phyloP scores from a whole-genome alignment of 2,113 vertebrate genomes.

The Helogale parvula region DNA sequence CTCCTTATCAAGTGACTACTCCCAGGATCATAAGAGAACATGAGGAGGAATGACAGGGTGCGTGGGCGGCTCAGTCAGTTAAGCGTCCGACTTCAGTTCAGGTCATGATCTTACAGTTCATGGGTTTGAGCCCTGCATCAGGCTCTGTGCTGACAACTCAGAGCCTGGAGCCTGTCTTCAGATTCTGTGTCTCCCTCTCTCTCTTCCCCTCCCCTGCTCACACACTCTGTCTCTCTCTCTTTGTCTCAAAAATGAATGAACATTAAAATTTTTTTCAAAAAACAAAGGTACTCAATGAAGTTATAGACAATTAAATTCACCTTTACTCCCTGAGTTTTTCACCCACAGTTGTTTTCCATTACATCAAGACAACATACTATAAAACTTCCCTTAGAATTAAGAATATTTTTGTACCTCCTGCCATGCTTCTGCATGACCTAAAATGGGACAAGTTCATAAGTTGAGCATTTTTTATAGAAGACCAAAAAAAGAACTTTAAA shows the following conservation, averaged over 20 bases:
- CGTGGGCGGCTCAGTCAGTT: too few species aligned
- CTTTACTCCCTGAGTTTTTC: background rate
- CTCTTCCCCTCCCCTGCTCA: too few species aligned
- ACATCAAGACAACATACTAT: background rate
- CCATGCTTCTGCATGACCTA: background rate
- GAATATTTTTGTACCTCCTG: background rate
- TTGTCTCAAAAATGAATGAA: too few species aligned
- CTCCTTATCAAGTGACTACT: background rate
- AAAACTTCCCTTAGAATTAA: conserved; percentile 4
- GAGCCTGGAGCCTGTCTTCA: too few species aligned
- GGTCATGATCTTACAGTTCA: too few species aligned
- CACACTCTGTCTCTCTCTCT: too few species aligned
- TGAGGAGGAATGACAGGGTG: background rate
- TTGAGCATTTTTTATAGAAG: background rate
- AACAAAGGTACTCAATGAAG: background rate
- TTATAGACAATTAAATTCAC: background rate
- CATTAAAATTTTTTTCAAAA: too few species aligned
- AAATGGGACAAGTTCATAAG: background rate
- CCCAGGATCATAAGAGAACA: background rate
- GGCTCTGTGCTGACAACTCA: too few species aligned
- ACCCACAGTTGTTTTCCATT: background rate
- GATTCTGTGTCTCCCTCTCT: too few species aligned
- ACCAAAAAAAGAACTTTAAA: background rate
- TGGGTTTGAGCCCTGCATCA: too few species aligned
- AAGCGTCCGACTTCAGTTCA: too few species aligned